Conservation (phyloP, 1,140 invertebrate species). For the Bombus sibiricus region DNA sequence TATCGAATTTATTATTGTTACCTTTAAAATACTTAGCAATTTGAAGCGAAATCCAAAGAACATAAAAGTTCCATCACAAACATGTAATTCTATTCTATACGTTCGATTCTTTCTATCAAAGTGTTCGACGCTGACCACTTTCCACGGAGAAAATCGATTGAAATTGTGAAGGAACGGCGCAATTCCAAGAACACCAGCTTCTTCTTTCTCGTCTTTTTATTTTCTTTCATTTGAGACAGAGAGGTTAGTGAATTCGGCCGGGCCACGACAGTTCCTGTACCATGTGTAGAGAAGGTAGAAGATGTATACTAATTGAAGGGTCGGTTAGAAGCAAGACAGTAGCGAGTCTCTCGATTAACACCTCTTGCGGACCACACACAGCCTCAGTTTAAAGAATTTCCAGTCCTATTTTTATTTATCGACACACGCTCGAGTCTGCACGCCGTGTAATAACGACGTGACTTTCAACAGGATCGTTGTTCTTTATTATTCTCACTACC, state of each 20-base stretch:
- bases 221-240: background rate
- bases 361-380: constrained; percentile 79
- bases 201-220: background rate
- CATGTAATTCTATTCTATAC: no score
- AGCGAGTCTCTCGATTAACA: constrained; percentile 80
- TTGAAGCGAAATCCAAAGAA: background rate
- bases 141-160: background rate
- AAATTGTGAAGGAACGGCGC: background rate
- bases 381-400: constrained; percentile 57
- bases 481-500: constrained; percentile 28
- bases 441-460: background rate
- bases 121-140: background rate
- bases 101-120: background rate
- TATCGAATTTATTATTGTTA: background rate
- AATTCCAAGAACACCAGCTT: background rate
- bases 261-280: constrained; percentile 22
- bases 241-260: constrained; percentile 22
- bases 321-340: constrained; percentile 78
- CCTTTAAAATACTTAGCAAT: background rate
- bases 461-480: constrained; percentile 17
- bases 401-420: constrained; percentile 45
- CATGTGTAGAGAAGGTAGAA: constrained; percentile 50
- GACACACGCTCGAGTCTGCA: constrained; percentile 16
- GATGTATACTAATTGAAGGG: constrained; percentile 81
- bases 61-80: background rate